Evolutionary conservation across 2,888 invertebrate genomes (phyloP).

Genomic region (Dryobotodes eremita): DNA sequence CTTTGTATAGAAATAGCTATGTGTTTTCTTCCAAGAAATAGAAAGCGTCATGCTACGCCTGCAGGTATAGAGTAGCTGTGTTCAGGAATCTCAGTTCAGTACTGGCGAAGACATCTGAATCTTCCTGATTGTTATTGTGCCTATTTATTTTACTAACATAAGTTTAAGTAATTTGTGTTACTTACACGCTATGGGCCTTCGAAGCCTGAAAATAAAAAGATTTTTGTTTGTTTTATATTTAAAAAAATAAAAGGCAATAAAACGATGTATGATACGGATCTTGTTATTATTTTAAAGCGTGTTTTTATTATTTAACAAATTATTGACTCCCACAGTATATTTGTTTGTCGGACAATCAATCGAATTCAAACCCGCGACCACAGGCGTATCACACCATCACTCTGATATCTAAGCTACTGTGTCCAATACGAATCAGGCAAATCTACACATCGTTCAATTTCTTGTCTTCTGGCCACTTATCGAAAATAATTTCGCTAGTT

Average conservation of each 20-base stretch:
- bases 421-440: background rate
- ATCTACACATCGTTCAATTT: background rate
- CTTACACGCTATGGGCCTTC: too few species aligned
- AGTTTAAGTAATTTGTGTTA: background rate
- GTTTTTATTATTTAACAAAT: background rate
- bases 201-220: background rate
- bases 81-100: too few species aligned
- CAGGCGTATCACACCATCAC: background rate
- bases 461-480: background rate
- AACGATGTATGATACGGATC: background rate
- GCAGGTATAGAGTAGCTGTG: too few species aligned
- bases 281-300: background rate
- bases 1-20: too few species aligned
- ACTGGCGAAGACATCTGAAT: too few species aligned
- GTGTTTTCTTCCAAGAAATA: too few species aligned
- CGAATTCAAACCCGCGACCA: background rate
- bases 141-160: background rate
- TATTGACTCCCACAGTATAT: background rate
- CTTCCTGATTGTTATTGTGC: background rate
- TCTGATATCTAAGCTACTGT: too few species aligned
- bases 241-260: too few species aligned
- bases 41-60: too few species aligned
- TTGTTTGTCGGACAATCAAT: background rate
- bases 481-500: background rate
- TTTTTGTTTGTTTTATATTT: too few species aligned